A percentile compares a stretch with the other conserved stretches of the same genome.
These are phyloP conservation scores for Holcopasites calliopsidis DNA, from an alignment of 1,140 invertebrate species.

Conservation along the genomic window DNA sequence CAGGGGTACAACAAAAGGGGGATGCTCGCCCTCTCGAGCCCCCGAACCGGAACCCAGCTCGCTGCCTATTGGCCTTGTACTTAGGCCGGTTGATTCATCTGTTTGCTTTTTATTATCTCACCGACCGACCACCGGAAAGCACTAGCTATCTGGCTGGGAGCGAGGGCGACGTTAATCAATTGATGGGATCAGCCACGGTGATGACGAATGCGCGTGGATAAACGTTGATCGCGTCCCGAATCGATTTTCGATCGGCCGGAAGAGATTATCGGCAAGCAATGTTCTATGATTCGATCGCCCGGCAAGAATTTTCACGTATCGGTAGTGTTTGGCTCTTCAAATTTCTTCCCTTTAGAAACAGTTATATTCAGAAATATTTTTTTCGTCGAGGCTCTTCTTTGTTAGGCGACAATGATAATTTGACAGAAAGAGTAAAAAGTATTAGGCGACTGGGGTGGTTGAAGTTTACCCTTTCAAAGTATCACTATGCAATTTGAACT, in stretches of 20 bases:
- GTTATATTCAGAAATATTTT: too few relatives aligned
- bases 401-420: too few relatives aligned
- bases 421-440: too few relatives aligned
- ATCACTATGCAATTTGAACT: too few relatives aligned
- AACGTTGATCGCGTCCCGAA: not conserved
- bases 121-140: conserved; percentile 38
- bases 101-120: conserved; percentile 65
- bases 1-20: conserved; percentile 39
- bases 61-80: conserved; percentile 21
- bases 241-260: conserved; percentile 26
- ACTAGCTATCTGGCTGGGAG: not conserved
- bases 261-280: not conserved
- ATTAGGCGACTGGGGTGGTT: too few relatives aligned
- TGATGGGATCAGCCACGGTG: conserved; percentile 38
- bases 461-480: too few relatives aligned
- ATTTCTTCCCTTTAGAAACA: too few relatives aligned
- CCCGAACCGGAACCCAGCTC: not conserved
- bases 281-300: not conserved
- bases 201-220: conserved; percentile 17
- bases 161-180: conserved; percentile 50
- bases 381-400: too few relatives aligned
- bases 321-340: not conserved
- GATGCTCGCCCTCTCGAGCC: conserved; percentile 20
- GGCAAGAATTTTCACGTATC: not conserved
- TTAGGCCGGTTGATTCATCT: conserved; percentile 51